phyloP scores from a whole-genome alignment of 92 coral and sea anemone species.

The Siderastrea radians region DNA sequence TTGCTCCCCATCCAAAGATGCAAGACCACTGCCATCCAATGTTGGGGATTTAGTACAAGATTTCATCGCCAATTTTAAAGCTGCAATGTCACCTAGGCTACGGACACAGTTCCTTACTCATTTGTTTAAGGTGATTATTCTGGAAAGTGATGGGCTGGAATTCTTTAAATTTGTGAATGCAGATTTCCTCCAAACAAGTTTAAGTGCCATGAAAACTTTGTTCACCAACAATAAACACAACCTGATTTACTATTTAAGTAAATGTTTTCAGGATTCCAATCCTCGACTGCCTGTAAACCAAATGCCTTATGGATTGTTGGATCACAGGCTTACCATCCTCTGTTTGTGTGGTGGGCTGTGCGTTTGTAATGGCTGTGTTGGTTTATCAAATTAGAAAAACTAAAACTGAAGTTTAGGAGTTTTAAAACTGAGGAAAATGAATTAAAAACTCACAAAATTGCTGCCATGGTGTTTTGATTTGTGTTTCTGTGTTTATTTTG shows the following conservation, averaged over 20 bases:
- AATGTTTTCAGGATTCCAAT: neutral
- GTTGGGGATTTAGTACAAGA: slow-evolving; percentile 55
- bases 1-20: no score
- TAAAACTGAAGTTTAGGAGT: no score
- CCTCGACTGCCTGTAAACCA: neutral
- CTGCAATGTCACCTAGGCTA: slow-evolving; percentile 34
- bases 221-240: neutral
- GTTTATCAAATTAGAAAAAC: no score
- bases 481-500: no score
- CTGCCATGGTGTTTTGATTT: no score
- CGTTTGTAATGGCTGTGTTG: no score
- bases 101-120: slow-evolving; percentile 4
- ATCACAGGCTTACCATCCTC: no score
- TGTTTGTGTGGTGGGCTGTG: no score
- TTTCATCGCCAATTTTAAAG: slow-evolving; percentile 22
- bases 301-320: neutral
- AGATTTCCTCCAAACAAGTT: neutral
- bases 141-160: neutral
- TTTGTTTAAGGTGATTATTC: slow-evolving; percentile 4
- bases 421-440: no score
- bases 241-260: neutral
- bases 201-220: slow-evolving; percentile 2
- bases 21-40: no score
- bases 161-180: neutral
- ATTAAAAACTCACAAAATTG: no score